Evolutionary conservation across 2,888 invertebrate genomes (phyloP), one percentile per base, ranked within the genome.

Genomic region (Nemoura dubitans): DNA sequence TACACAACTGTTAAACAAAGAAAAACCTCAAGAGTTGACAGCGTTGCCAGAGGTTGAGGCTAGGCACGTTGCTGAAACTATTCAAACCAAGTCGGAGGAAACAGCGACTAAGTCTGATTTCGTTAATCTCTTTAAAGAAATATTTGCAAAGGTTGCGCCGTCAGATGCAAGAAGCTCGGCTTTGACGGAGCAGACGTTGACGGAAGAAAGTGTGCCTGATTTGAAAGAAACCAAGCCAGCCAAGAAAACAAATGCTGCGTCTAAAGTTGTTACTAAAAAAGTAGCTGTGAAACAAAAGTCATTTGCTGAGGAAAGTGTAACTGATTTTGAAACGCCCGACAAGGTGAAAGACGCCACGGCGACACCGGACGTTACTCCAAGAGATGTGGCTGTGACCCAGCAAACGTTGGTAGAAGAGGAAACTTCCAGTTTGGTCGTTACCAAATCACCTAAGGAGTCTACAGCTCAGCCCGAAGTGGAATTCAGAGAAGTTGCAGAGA

Each of bases 31-130:
- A 28, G 85, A 86, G 81, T 76, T 83, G 42, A 42, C 76, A 28
- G 88, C 87, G n/a, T 59, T 25, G 7, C 59, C 82, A 77, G 87
- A 87, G 16, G 84, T 88, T 42, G 87, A 87, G 36, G 81, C 88
- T 6, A 86, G 59, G 27, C 76, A 87, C 59, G 87, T 84, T 29
- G 87, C 87, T 76, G 42, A 87, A 59, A 87, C 86, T 21, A 43
- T 87, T 6, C 82, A 88, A 59, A 59, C 83, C n/a, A 83, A 86
- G 14, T 21, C 86, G 10, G 85, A 87, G 27, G 86, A 88, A 84
- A 80, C 59, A 84, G 87, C 81, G 0, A 27, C 43, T 16, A 87
- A 27, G 2, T 25, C 80, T 16, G 87, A 87, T 26, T 83, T 88
- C 76, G 84, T 14, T 2, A 59, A 28, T 76, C 29, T 84, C 14